Evolutionary conservation across 2,113 vertebrate genomes (phyloP).

Genomic region (Corapipo altera): DNA sequence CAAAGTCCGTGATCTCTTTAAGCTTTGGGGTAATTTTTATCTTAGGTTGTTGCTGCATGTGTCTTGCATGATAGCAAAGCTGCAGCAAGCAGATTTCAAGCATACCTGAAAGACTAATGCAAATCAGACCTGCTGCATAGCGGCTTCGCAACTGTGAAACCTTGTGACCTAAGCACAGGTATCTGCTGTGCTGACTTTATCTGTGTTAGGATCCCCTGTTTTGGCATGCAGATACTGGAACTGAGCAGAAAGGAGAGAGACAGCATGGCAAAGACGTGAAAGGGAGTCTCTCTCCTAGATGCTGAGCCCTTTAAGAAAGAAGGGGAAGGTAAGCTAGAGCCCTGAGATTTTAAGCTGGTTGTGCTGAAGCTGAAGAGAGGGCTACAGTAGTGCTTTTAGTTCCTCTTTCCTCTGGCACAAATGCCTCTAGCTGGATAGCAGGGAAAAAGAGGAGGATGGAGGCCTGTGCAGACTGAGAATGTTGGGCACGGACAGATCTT

Average conservation of each 20-base stretch:
- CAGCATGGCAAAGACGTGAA: not conserved
- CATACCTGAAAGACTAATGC: not conserved
- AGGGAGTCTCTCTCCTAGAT: not conserved
- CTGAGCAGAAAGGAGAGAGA: not conserved
- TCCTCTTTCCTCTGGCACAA: not conserved
- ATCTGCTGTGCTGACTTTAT: not conserved
- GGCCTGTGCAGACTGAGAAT: not conserved
- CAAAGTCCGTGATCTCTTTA: not conserved
- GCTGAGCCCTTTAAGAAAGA: conserved; percentile 17
- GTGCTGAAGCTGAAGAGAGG: not conserved
- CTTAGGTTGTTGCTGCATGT: not conserved
- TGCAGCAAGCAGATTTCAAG: not conserved
- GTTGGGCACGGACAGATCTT: not conserved
- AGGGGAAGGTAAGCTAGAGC: conserved; percentile 2
- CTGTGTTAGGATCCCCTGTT: not conserved
- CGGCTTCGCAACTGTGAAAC: conserved; percentile 5
- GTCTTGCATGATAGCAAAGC: not conserved
- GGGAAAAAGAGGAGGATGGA: not conserved
- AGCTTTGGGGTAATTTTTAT: not conserved
- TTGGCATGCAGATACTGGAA: not conserved
- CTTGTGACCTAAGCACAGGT: not conserved
- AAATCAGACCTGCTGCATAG: not conserved
- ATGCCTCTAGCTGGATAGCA: not conserved
- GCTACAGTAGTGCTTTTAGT: not conserved
- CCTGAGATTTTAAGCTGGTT: not conserved